A percentile compares a stretch with the other conserved stretches of the same genome.
Conservation (phyloP, 2,797 vertebrate genomes). For the Glyptemys insculpta region DNA sequence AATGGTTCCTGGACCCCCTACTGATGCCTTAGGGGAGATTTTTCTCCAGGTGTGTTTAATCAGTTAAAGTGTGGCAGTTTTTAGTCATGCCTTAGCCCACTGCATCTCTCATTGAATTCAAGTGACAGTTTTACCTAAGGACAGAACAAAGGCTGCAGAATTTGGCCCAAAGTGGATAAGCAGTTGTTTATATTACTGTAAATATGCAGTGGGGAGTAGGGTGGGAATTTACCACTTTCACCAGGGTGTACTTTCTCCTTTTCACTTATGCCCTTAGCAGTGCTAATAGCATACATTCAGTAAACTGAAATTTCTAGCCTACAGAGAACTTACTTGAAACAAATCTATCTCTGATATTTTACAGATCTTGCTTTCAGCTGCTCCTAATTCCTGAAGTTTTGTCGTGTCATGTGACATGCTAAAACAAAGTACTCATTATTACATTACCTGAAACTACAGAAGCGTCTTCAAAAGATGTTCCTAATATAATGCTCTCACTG, state of each 20-base stretch:
- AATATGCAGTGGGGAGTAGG: background rate
- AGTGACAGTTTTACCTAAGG: background rate
- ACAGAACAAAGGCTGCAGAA: background rate
- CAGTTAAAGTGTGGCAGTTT: background rate
- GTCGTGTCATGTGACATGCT: background rate
- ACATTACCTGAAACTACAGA: constrained; percentile 70
- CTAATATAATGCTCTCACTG: constrained; percentile 26
- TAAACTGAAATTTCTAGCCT: background rate
- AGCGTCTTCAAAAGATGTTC: constrained; percentile 51
- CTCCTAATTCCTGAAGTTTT: background rate
- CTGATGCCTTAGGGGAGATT: background rate
- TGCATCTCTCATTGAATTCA: background rate
- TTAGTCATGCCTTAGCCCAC: background rate
- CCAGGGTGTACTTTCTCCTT: background rate
- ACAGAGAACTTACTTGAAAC: background rate
- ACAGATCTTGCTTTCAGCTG: background rate
- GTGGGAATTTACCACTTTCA: background rate
- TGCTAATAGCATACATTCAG: background rate
- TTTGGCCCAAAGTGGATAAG: background rate
- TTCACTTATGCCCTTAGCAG: background rate
- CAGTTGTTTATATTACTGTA: background rate
- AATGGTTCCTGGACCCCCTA: background rate
- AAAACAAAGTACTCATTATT: background rate
- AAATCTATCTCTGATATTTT: background rate
- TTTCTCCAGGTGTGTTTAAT: background rate